Base-by-base conservation (phyloP, 2,888 invertebrate genomes). In the Abrostola triplasia region DNA sequence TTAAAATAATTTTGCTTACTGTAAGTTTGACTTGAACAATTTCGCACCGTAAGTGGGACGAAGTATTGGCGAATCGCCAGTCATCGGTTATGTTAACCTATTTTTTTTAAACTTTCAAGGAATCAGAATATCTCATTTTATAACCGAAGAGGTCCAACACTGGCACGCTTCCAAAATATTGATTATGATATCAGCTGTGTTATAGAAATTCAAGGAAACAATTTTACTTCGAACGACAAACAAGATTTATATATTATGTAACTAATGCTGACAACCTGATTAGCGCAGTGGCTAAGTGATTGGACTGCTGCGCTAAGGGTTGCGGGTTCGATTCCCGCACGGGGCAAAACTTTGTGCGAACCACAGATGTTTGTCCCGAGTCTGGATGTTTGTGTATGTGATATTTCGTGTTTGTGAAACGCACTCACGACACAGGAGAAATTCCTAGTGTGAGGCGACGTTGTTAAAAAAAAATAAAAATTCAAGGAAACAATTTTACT, bases 81-180 rank as follows among this genome's bases (percentile, higher is more conserved):
- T 70, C 59, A 70, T 73, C 37, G 59, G 12, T 66, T 53, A 40
- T 64, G 60, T 44, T 67, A 73, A 58, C 61, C 63, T 71, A 68
- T 70, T 72, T 77, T 77, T 77, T 79, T 69, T 51, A 13, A 36
- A 77, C 63, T 64, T 74, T 61, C 50, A 55, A 70, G 53, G 50
- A 74, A 68, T 71, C 64, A 48, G 61, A 66, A 73, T 67, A 67
- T 65, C 67, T 58, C 44, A 66, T 65, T 79, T 67, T 70, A 71
- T 55, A 67, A 70, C 63, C 48, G 36, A 65, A 67, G 59, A 63
- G 64, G 64, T 66, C 47, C 55, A 38, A 56, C 62, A 65, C 69
- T 79, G 78, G 78, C 70, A 1, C 0, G 12, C 10, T n/a, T 61
- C 80, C 80, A 79, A 60, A 68, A 64, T 75, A 75, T 79, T 75